Conservation (phyloP, 1,140 invertebrate genomes). For the Oedothorax gibbosus region DNA sequence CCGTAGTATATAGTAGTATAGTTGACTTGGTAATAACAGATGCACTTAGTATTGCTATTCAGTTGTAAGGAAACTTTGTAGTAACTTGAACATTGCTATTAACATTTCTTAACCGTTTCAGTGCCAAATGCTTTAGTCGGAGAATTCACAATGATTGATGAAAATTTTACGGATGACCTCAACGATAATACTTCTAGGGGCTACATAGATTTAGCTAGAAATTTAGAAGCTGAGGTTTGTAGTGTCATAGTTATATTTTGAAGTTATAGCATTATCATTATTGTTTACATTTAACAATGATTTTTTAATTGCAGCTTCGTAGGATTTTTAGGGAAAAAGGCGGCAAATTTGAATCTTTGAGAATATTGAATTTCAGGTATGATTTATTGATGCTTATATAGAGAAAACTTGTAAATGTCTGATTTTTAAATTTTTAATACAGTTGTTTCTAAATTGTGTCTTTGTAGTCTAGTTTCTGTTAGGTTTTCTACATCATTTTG, state of each 20-base stretch:
- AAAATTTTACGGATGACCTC: constrained; percentile 49
- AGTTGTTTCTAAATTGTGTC: too few species aligned
- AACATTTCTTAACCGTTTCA: background rate
- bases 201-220: constrained; percentile 25
- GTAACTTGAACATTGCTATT: too few species aligned
- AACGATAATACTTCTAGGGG: constrained; percentile 36
- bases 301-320: constrained; percentile 34
- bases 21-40: too few species aligned
- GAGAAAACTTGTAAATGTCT: too few species aligned
- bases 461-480: too few species aligned
- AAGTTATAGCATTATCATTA: too few species aligned
- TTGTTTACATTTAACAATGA: background rate
- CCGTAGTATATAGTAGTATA: too few species aligned
- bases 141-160: constrained; percentile 55
- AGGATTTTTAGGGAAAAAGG: constrained; percentile 32
- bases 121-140: constrained; percentile 60
- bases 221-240: constrained; percentile 52
- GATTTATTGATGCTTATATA: background rate
- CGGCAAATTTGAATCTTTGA: constrained; percentile 6
- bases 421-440: too few species aligned
- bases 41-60: too few species aligned
- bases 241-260: background rate
- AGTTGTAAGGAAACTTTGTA: too few species aligned
- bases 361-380: constrained; percentile 52
- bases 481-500: too few species aligned